Evolutionary conservation across 2,888 invertebrate species (phyloP).

Genomic region (Tanytarsus gracilentus): DNA sequence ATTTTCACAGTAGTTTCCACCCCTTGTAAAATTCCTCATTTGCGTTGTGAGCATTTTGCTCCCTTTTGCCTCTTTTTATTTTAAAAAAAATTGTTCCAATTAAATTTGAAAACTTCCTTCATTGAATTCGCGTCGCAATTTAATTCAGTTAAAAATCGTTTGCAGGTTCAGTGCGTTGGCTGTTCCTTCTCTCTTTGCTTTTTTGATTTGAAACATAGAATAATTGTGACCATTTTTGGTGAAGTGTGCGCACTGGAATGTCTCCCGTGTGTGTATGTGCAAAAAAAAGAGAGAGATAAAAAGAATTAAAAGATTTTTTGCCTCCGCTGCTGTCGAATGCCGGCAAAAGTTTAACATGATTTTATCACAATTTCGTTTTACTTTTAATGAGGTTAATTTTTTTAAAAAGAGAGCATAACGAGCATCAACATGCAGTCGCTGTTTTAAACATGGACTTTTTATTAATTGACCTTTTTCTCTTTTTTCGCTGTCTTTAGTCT

Average conservation of each 20-base stretch:
- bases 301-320: constrained; percentile 6
- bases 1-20: no score
- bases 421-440: constrained; percentile 3
- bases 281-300: constrained; percentile 1
- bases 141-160: no score
- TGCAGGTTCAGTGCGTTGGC: no score
- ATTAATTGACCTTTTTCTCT: constrained; percentile 22
- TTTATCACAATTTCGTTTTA: constrained; percentile 23
- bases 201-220: constrained; percentile 24
- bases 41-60: no score
- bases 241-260: constrained; percentile 19
- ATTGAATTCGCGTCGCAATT: no score
- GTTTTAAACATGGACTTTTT: constrained; percentile 5
- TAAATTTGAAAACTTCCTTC: no score
- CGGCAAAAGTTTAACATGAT: constrained; percentile 16
- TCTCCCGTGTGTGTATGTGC: background rate
- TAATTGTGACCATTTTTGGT: constrained; percentile 24
- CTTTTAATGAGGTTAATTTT: constrained; percentile 27
- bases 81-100: constrained; percentile 17
- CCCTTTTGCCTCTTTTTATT: no score
- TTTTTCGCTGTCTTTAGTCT: background rate
- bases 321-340: background rate
- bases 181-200: background rate
- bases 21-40: no score
- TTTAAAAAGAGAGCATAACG: constrained; percentile 12